Evolutionary conservation across 2,888 invertebrate genomes (phyloP).

Genomic region (Dyspetes luteomarginatus): DNA sequence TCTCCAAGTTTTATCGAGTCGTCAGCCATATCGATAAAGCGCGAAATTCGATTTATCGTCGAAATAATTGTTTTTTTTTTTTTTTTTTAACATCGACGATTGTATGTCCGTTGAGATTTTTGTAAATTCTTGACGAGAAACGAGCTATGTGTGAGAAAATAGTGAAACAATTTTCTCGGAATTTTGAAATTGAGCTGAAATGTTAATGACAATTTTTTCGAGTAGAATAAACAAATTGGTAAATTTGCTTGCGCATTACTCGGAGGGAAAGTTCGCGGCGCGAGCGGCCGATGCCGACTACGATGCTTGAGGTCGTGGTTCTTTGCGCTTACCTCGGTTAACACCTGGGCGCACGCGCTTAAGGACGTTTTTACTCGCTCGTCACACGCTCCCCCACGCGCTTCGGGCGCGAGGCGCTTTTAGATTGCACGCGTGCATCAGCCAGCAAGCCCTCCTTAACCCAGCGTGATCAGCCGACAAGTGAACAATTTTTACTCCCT

Average conservation of each 20-base stretch:
- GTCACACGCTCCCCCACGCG: conserved; percentile 37
- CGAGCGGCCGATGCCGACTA: conserved; percentile 81
- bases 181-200: too few relatives aligned
- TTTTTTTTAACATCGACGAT: too few relatives aligned
- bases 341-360: conserved; percentile 79
- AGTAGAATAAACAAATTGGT: too few relatives aligned
- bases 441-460: background rate
- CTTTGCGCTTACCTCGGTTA: conserved; percentile 70
- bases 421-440: conserved; percentile 65
- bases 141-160: too few relatives aligned
- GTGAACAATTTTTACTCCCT: too few relatives aligned
- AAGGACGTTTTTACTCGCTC: conserved; percentile 19
- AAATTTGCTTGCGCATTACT: conserved; percentile 3
- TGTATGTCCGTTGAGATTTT: too few relatives aligned
- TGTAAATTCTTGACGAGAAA: too few relatives aligned
- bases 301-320: conserved; percentile 75
- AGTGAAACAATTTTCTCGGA: too few relatives aligned
- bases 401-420: background rate
- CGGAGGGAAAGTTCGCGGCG: conserved; percentile 73
- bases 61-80: too few relatives aligned
- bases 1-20: background rate
- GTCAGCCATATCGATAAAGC: background rate
- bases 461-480: background rate
- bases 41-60: background rate
- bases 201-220: too few relatives aligned